Base-by-base conservation (phyloP, 2,797 vertebrate genomes). In the Kryptolebias ocellatus region DNA sequence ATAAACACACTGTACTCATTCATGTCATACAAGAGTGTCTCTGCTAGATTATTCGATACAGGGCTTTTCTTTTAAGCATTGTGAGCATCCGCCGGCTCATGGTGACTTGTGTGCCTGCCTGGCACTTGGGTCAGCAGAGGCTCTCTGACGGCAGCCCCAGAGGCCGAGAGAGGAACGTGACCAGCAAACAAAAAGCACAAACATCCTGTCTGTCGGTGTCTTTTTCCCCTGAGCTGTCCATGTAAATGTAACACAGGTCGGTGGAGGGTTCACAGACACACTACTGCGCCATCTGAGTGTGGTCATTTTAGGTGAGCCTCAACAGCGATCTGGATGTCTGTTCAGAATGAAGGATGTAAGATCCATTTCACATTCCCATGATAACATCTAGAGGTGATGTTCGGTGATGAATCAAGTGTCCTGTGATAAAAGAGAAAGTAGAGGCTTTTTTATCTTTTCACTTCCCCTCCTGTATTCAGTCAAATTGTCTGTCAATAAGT, bases 341-440 rank as follows among this genome's bases (percentile, higher is more conserved):
- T 34, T 44, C 17, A 4, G 20, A 37, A 79, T 29, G 17, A 62
- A 51, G 69, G 80, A 80, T 61, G 53, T 50, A 17, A 64, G 72
- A 74, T 74, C 70, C 53, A 61, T 80, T 77, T 80, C 65, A 72
- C 49, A 45, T 59, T 65, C 50, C 39, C 50, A 16, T 45, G 74
- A 79, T 84, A 77, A 74, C 68, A 79, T 81, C 76, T 75, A 42
- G 53, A 60, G 81, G 47, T 29, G 64, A 53, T 72, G 61, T 27
- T 68, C 57, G 70, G 67, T 71, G 69, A 77, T 68, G 72, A 72
- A 73, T 59, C 70, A 61, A 83, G 67, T n/a, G 17, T 78, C 56
- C 67, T 63, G 59, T 70, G 54, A 80, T 76, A 55, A 63, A 73
- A 75, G 49, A 17, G 17, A 53, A 53, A 56, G 68, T 46, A 51